phyloP scores from a whole-genome alignment of 1,140 invertebrate species.

The Aphidius ervi region DNA sequence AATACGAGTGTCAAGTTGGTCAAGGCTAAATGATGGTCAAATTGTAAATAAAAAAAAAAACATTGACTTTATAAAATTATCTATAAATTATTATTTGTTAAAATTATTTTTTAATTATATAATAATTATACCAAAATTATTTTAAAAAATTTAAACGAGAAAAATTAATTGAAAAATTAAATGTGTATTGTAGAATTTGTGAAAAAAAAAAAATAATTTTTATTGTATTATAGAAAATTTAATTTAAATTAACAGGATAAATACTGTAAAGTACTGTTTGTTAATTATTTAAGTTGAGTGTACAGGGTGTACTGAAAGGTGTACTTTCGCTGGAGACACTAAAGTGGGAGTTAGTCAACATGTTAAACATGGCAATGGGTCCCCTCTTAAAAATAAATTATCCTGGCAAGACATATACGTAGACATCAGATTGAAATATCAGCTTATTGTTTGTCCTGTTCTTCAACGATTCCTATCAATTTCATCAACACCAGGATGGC shows the following conservation, averaged over 20 bases:
- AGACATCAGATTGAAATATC: slow-evolving; percentile 37
- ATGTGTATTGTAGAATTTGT: too few species aligned
- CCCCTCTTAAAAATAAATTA: slow-evolving; percentile 15
- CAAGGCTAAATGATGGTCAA: background rate
- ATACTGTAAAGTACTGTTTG: too few species aligned
- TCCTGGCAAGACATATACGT: slow-evolving; percentile 41
- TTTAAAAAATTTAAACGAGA: too few species aligned
- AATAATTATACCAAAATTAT: too few species aligned
- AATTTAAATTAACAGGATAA: too few species aligned
- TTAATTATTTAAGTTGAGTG: background rate
- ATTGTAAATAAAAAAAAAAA: too few species aligned
- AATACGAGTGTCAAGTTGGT: background rate
- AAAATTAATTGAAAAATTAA: too few species aligned
- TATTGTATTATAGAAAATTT: too few species aligned
- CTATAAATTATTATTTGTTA: too few species aligned
- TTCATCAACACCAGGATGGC: background rate
- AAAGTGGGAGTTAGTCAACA: slow-evolving; percentile 41
- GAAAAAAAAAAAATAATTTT: too few species aligned
- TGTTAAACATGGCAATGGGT: slow-evolving; percentile 36
- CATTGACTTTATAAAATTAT: too few species aligned
- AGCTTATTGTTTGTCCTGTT: slow-evolving; percentile 39
- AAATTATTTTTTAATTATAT: too few species aligned
- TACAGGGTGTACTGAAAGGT: slow-evolving; percentile 24
- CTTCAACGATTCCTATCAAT: slow-evolving; percentile 34
- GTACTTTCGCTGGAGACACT: slow-evolving; percentile 45